Evolutionary conservation across 1,140 invertebrate genomes (phyloP).

Genomic region (Heliothis virescens): DNA sequence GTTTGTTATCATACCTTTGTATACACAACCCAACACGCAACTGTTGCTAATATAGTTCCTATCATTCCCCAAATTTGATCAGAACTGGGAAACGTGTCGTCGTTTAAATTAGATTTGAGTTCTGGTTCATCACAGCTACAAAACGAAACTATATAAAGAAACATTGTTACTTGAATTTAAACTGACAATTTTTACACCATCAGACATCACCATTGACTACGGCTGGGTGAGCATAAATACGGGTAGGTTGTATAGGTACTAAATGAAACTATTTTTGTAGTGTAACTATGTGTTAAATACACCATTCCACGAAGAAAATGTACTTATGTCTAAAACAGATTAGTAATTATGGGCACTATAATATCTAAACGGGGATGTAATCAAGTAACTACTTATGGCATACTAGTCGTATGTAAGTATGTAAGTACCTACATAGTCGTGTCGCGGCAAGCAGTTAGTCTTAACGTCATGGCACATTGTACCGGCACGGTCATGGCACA

Average conservation of each 20-base stretch:
- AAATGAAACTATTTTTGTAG: background rate
- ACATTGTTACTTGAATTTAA: constrained; percentile 49
- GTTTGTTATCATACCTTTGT: constrained; percentile 59
- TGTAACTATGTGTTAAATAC: background rate
- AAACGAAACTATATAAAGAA: constrained; percentile 57
- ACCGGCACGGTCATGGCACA: too few species aligned
- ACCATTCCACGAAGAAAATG: too few species aligned
- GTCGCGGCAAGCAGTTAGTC: too few species aligned
- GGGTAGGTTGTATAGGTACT: background rate
- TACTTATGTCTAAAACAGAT: too few species aligned
- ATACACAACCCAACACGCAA: constrained; percentile 71
- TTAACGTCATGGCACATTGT: too few species aligned
- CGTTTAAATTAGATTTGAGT: constrained; percentile 50
- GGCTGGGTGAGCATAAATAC: background rate
- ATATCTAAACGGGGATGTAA: too few species aligned
- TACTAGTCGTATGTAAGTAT: too few species aligned
- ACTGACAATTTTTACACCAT: constrained; percentile 13
- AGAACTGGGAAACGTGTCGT: constrained; percentile 66
- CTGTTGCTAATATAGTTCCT: constrained; percentile 67
- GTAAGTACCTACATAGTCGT: too few species aligned
- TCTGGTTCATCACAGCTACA: constrained; percentile 71
- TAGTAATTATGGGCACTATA: too few species aligned
- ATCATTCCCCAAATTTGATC: constrained; percentile 78
- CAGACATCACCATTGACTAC: constrained; percentile 27
- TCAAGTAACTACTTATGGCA: too few species aligned